A percentile compares a stretch with the other conserved stretches of the same genome.
These are phyloP conservation scores for Phengaris arion DNA, from an alignment of 2,888 invertebrate species.

Conservation along the genomic window DNA sequence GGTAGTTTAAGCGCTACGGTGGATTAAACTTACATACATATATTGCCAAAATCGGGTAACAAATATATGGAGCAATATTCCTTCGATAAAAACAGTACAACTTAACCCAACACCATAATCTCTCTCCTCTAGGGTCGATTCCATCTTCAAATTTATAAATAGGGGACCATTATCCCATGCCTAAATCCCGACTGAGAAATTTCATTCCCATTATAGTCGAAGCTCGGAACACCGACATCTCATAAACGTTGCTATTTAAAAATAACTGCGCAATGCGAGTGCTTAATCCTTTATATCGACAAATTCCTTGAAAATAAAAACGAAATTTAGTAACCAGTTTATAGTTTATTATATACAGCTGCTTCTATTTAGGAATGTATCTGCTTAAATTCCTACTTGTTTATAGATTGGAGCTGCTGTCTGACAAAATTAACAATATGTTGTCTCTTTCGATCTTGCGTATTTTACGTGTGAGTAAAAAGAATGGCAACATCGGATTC, in stretches of 20 bases:
- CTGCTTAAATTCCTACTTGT: constrained; percentile 19
- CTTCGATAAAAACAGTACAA: background rate
- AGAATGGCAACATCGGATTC: constrained; percentile 49
- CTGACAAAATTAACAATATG: constrained; percentile 31
- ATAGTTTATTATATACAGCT: constrained; percentile 4
- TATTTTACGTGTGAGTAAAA: constrained; percentile 40
- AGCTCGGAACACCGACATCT: background rate
- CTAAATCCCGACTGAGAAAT: constrained; percentile 25
- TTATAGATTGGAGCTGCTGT: constrained; percentile 23
- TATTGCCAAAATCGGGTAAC: no score
- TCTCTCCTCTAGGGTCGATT: background rate
- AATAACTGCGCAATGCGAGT: constrained; percentile 15
- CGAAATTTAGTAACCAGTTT: constrained; percentile 13
- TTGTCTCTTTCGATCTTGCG: constrained; percentile 48
- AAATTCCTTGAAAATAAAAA: constrained; percentile 16
- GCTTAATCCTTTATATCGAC: background rate
- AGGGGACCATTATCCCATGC: background rate
- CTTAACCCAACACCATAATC: background rate
- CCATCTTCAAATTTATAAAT: constrained; percentile 10
- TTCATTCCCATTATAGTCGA: constrained; percentile 7
- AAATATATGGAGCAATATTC: background rate
- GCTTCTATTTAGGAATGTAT: constrained; percentile 25
- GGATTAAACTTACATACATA: no score
- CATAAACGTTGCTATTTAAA: constrained; percentile 8
- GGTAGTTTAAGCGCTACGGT: no score